Percentiles rank a stretch among this genome's conserved stretches.
Conservation (phyloP, 92 coral and sea anemone genomes). For the Siderastrea siderea region DNA sequence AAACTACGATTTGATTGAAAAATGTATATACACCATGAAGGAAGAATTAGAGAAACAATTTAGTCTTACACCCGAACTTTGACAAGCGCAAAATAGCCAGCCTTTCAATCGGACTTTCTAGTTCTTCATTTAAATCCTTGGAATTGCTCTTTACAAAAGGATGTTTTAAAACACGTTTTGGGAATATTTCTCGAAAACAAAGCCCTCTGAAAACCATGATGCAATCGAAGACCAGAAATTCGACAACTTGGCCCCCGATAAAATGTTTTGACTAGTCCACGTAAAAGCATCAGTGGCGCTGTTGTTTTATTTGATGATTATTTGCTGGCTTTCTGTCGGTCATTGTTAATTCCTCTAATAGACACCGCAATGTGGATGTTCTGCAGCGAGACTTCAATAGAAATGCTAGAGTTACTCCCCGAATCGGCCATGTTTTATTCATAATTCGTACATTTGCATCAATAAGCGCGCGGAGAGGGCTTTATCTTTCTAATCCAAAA, state of each 20-base stretch:
- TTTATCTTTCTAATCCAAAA: conserved; percentile 7
- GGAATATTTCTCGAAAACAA: neutral
- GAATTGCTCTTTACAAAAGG: neutral
- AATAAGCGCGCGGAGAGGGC: conserved; percentile 6
- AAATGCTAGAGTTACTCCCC: conserved; percentile 2
- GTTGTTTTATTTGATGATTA: neutral
- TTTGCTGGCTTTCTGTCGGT: neutral
- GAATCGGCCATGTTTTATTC: neutral
- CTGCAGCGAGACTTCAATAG: neutral
- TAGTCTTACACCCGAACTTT: too few species aligned
- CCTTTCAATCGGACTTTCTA: neutral
- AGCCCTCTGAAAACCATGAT: neutral
- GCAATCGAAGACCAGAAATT: neutral
- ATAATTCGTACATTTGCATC: conserved; percentile 41
- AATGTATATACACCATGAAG: neutral
- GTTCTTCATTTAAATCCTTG: neutral
- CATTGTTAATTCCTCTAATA: neutral
- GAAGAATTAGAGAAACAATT: neutral
- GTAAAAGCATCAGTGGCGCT: neutral
- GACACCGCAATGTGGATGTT: neutral
- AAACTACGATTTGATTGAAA: conserved; percentile 1
- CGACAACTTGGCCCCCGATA: neutral
- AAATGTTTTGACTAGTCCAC: conserved; percentile 1
- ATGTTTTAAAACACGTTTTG: neutral
- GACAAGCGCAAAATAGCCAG: too few species aligned